A percentile compares a stretch with the other conserved stretches of the same genome.
Conservation (phyloP, 1,140 invertebrate species). For the Ceratitis capitata region DNA sequence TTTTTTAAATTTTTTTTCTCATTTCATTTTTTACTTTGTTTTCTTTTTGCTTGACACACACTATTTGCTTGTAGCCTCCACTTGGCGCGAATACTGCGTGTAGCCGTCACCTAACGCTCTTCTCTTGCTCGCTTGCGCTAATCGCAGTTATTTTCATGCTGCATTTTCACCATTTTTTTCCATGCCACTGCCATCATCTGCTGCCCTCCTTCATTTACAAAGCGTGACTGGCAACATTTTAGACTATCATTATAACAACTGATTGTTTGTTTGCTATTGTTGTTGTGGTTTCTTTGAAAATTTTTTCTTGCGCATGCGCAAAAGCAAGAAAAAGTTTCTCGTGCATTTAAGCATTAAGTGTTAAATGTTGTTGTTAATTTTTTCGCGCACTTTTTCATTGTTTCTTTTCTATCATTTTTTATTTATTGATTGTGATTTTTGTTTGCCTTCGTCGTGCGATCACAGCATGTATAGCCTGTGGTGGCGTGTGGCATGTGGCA, state of each 20-base stretch:
- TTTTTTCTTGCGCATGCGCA: neutral
- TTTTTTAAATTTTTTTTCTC: too few relatives aligned
- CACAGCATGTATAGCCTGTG: neutral
- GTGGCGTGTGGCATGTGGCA: slow-evolving; percentile 30
- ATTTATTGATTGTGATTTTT: neutral
- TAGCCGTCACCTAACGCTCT: neutral
- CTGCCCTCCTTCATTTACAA: slow-evolving; percentile 12
- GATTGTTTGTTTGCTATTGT: neutral
- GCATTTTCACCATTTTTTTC: slow-evolving; percentile 22
- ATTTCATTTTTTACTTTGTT: too few relatives aligned
- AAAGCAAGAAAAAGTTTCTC: neutral
- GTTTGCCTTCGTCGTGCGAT: neutral
- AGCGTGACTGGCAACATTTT: slow-evolving; percentile 30
- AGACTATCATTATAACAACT: slow-evolving; percentile 7
- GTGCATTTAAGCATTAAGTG: neutral
- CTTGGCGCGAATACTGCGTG: neutral
- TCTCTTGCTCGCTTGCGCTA: neutral
- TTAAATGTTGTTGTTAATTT: neutral
- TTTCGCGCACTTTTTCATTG: neutral
- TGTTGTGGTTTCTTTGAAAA: neutral
- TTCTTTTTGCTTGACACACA: neutral
- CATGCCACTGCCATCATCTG: too few relatives aligned
- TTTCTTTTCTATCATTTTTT: neutral
- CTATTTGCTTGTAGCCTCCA: slow-evolving; percentile 1
- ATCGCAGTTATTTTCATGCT: neutral